These are phyloP conservation scores for Neoaliturus tenellus DNA, from an alignment of 2,888 invertebrate species.

Conservation along the genomic window DNA sequence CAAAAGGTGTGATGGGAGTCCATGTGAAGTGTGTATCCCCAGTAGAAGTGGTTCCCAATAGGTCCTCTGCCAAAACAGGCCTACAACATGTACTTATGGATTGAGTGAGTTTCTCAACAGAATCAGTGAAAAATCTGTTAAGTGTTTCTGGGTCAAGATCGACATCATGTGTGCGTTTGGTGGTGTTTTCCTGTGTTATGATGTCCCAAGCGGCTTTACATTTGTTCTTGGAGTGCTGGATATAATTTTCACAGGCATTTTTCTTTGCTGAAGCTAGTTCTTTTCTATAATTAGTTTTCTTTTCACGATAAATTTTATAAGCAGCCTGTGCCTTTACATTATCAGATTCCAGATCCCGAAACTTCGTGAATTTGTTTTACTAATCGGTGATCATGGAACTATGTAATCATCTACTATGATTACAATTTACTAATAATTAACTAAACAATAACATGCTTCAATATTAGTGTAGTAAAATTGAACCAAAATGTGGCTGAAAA, in stretches of 20 bases:
- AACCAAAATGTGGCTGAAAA: too few relatives aligned
- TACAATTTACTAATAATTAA: too few relatives aligned
- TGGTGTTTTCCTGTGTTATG: conserved; percentile 9
- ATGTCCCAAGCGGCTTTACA: conserved; percentile 19
- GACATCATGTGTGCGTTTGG: background rate
- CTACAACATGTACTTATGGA: background rate
- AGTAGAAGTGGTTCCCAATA: background rate
- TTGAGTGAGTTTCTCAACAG: background rate
- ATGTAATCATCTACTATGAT: too few relatives aligned
- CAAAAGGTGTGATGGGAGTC: background rate
- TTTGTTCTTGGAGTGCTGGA: background rate
- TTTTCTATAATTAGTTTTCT: background rate
- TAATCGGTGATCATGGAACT: too few relatives aligned
- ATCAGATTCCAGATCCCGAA: too few relatives aligned
- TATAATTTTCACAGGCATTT: background rate
- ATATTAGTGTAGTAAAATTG: too few relatives aligned
- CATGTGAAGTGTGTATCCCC: background rate
- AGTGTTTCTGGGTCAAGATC: background rate
- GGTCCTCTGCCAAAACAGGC: background rate
- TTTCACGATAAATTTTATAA: background rate
- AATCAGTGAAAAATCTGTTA: background rate
- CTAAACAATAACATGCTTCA: too few relatives aligned
- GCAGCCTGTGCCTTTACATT: background rate
- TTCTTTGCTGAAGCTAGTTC: background rate
- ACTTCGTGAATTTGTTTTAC: too few relatives aligned